Base-by-base conservation (phyloP, 2,797 vertebrate genomes). In the Bryconaethiops microstoma region DNA sequence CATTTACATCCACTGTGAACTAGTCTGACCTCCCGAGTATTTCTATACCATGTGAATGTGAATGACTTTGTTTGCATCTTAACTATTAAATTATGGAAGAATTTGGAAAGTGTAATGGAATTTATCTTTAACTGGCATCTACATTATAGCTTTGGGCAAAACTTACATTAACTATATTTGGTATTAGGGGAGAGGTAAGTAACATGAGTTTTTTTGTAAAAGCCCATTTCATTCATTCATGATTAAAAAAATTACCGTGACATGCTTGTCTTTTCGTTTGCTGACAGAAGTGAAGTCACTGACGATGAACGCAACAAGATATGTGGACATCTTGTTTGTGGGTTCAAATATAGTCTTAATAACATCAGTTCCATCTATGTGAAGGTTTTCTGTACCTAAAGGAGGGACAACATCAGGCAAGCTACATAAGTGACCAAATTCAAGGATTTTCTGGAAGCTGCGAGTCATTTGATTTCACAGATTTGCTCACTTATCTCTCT, bases 281-380 rank as follows among this genome's bases (percentile, higher is more conserved):
- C 42, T 9, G 50, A 86, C 29, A 0, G 0, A 0, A 0, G 0
- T 0, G 57, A 97, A 99, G 50, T 97, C 91, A 77, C 94, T 95
- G 64, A 99, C 93, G 0, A 97, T 93, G 84, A 96, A 98, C 48
- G 97, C 97, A 88, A 98, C 89, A 73, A 98, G 88, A 89, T 99
- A 98, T 0, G 96, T 97, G 59, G 97, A 99, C 97, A 99, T 99
- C 17, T 67, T 91, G 78, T 95, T 92, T 0, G 97, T 96, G 70
- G 93, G 88, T 0, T 88, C 0, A n/a, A 97, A 99, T 2, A 72
- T 77, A 0, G 96, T 97, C 85, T 80, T 0, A 0, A 0, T 87
- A 84, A 96, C 91, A 0, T 0, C 0, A 0, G 29, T 0, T 0
- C 72, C 85, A 0, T 78, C 1, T 0, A 88, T 1, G 0, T 0